A percentile compares a stretch with the other conserved stretches of the same genome.
These are phyloP conservation scores for Felis catus DNA, from an alignment of 2,113 vertebrate genomes.

Conservation along the genomic window F.catus_Fca126_mat1.0 CM031412.1:115773001-115773500, in stretches of 20 bases:
- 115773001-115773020: background rate
- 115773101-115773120: background rate
- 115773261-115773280: constrained; percentile 96
- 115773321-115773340: constrained; percentile 87
- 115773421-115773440: background rate
- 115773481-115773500: background rate
- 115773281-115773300: constrained; percentile 98
- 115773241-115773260: constrained; percentile 96
- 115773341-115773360: background rate
- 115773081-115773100: background rate
- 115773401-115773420: background rate
- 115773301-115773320: constrained; percentile 97
- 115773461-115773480: background rate
- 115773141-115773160: constrained; percentile 34
- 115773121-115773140: background rate
- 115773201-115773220: constrained; percentile 97
- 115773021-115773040: background rate
- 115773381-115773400: accelerated
- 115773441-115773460: background rate
- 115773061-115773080: background rate
- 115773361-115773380: background rate
- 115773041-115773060: background rate
- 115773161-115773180: constrained; percentile 97
- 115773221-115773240: constrained; percentile 96
- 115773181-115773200: constrained; percentile 96